Evolutionary conservation across 2,797 vertebrate species (phyloP).

Genomic region (Eulemur coronatus): DNA sequence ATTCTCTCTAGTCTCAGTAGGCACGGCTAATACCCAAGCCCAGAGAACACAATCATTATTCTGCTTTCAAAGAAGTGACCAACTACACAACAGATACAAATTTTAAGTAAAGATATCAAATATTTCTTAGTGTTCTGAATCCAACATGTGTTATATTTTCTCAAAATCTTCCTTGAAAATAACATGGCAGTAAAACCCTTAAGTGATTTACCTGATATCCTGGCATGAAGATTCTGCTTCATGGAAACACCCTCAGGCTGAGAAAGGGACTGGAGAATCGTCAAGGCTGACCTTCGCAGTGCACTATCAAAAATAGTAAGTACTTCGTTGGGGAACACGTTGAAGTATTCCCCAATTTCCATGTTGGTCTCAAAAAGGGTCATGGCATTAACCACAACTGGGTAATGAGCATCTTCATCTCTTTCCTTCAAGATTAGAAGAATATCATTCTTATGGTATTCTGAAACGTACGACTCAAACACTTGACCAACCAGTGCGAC

Average conservation of each 20-base stretch:
- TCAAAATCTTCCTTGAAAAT: not conserved
- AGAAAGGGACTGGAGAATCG: conserved; percentile 75
- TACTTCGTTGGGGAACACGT: conserved; percentile 90
- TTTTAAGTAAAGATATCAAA: not conserved
- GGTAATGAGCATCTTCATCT: conserved; percentile 88
- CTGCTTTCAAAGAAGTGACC: not conserved
- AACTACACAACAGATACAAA: not conserved
- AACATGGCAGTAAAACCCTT: not conserved
- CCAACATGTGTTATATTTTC: not conserved
- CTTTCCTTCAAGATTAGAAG: conserved; percentile 85
- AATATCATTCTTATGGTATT: conserved; percentile 91
- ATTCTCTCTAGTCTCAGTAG: not conserved
- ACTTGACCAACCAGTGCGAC: conserved; percentile 89
- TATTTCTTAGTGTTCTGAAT: conserved; percentile 36
- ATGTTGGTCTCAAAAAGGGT: conserved; percentile 96
- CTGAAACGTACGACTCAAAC: conserved; percentile 91
- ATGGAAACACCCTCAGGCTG: conserved; percentile 64
- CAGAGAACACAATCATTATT: not conserved
- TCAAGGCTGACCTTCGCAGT: conserved; percentile 85
- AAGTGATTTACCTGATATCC: conserved; percentile 90
- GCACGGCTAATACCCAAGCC: not conserved
- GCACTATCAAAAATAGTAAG: conserved; percentile 91
- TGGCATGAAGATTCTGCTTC: conserved; percentile 90
- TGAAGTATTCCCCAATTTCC: conserved; percentile 97
- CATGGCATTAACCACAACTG: conserved; percentile 94